A percentile compares a stretch with the other conserved stretches of the same genome.
Conservation (phyloP, 2,888 invertebrate genomes). For the Blomia tropicalis region DNA sequence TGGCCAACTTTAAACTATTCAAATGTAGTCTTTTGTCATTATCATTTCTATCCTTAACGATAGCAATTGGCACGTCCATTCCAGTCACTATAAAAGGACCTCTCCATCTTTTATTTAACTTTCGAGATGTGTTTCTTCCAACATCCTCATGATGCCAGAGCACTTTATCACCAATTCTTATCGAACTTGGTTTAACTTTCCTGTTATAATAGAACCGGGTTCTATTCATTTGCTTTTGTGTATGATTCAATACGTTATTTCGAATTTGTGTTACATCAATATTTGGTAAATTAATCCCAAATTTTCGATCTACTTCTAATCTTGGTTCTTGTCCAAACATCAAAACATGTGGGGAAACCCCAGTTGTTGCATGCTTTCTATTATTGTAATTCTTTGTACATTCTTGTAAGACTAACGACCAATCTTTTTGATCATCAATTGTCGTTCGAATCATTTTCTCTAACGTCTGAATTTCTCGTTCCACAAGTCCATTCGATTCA, state of each 20-base stretch:
- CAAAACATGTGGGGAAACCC: constrained; percentile 27
- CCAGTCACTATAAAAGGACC: background rate
- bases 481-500: background rate
- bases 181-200: background rate
- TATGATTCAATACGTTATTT: background rate
- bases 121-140: background rate
- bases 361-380: constrained; percentile 26
- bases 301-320: background rate
- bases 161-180: background rate
- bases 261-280: background rate
- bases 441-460: constrained; percentile 27
- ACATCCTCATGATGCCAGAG: background rate
- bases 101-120: background rate
- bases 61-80: background rate
- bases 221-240: background rate
- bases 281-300: background rate
- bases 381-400: constrained; percentile 29
- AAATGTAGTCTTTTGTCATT: background rate
- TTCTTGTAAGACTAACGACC: constrained; percentile 28
- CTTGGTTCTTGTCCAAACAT: constrained; percentile 27
- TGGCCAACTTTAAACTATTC: background rate
- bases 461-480: constrained; percentile 25
- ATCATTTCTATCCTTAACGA: background rate
- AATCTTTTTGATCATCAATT: constrained; percentile 26
- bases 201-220: background rate